Base-by-base conservation (phyloP, 1,140 invertebrate genomes). In the Drosophila subpulchrella region DNA sequence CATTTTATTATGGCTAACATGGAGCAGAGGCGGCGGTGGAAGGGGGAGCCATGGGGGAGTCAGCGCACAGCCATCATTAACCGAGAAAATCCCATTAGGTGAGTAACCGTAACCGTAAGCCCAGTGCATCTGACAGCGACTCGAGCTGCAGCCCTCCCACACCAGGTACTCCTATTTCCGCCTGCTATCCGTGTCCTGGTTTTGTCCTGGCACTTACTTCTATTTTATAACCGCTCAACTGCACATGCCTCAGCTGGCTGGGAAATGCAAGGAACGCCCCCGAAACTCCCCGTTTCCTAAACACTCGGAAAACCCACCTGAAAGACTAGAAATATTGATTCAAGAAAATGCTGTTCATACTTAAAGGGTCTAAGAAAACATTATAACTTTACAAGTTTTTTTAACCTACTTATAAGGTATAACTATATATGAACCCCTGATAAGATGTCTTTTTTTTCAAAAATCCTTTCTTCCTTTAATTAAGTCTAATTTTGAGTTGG, bases 21-120 rank as follows among this genome's bases (percentile, higher is more conserved):
- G 80, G 71, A 68, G 62, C 59, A 70, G 67, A 27, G 55, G 41
- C 34, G 66, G 53, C 8, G 24, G 34, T 6, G 50, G 20, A 20
- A 20, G 20, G 20, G 20, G 20, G 1, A 20, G 20, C 20, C 20
- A 20, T 2, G 20, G 60, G 24, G 73, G 62, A 62, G 79, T 68
- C 59, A 70, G 70, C 53, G 90, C 82, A 50, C 90, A 91, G 75
- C 90, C 84, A 78, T 91, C 90, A 84, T 91, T 91, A 90, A 91
- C 91, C 70, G 91, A 91, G 84, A 91, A 91, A 91, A 91, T 91
- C 76, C 91, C 91, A 72, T 90, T 91, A 91, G 91, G 91, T 91
- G 76, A 91, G 90, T 91, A 73, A 77, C 56, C 58, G 74, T 77
- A 78, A 72, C 68, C 66, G 54, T 72, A 71, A 58, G 56, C 75